Percentiles rank a stretch among this genome's conserved stretches.
These are phyloP conservation scores for Bufo bufo DNA, from an alignment of 2,113 vertebrate genomes.

Conservation along the genomic window DNA sequence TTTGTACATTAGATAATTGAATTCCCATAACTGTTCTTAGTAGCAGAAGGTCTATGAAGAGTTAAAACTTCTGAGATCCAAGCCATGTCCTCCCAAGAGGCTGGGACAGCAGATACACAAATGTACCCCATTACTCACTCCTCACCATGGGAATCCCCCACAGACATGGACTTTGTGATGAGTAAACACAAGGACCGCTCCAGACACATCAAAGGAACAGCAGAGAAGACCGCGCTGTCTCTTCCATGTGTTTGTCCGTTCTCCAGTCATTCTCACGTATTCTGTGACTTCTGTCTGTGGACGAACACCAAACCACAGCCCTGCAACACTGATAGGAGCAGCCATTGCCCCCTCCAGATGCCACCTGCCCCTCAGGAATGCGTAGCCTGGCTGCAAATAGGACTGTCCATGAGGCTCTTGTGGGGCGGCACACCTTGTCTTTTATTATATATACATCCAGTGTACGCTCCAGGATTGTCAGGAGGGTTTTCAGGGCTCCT, in stretches of 20 bases:
- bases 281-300: neutral
- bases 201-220: constrained; percentile 48
- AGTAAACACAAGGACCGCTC: neutral
- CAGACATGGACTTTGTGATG: constrained; percentile 14
- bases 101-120: neutral
- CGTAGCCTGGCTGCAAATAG: too few species aligned
- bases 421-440: too few species aligned
- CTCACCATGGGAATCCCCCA: constrained; percentile 16
- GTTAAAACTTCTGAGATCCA: neutral
- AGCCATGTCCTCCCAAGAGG: neutral
- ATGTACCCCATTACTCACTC: constrained; percentile 19
- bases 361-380: neutral
- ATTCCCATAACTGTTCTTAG: neutral
- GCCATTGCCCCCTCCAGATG: neutral
- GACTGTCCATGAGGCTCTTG: neutral
- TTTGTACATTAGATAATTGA: neutral
- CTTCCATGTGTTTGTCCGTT: constrained; percentile 47
- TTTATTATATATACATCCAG: too few species aligned
- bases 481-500: too few species aligned
- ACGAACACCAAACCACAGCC: neutral
- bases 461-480: too few species aligned
- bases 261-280: constrained; percentile 36
- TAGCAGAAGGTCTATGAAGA: neutral
- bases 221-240: neutral
- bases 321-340: neutral